Evolutionary conservation across 1,140 invertebrate species (phyloP).

Genomic region (Drosophila micromelanica): DNA sequence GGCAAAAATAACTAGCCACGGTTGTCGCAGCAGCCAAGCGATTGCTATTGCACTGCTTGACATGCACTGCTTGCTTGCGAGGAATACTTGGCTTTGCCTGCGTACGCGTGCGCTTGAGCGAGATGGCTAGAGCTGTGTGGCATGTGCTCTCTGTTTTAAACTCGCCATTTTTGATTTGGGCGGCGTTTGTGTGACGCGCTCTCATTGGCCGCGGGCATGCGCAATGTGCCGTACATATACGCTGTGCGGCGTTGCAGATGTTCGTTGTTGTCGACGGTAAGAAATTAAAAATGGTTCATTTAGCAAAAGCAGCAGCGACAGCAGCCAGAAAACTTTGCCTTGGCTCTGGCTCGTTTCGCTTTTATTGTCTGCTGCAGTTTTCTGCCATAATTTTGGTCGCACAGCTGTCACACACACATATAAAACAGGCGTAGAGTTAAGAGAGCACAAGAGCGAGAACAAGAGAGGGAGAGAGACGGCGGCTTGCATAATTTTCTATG

Average conservation of each 20-base stretch:
- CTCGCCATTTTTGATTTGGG: constrained; percentile 83
- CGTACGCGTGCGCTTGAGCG: constrained; percentile 37
- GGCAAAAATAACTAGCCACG: constrained; percentile 33
- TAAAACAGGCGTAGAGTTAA: constrained; percentile 13
- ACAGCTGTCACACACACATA: constrained; percentile 71
- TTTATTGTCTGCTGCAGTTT: constrained; percentile 71
- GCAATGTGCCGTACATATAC: constrained; percentile 36
- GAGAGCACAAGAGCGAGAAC: constrained; percentile 18
- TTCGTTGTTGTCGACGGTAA: constrained; percentile 68
- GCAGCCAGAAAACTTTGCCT: constrained; percentile 66
- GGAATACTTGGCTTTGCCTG: background rate
- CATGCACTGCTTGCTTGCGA: constrained; percentile 54
- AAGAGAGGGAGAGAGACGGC: constrained; percentile 29
- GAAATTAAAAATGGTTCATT: constrained; percentile 56
- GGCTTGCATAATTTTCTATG: constrained; percentile 80
- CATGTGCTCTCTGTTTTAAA: constrained; percentile 59
- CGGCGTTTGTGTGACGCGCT: constrained; percentile 69
- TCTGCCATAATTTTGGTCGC: constrained; percentile 79
- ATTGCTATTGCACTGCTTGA: constrained; percentile 9
- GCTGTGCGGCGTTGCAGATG: constrained; percentile 59
- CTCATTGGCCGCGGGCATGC: constrained; percentile 74
- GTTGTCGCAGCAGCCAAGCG: constrained; percentile 18
- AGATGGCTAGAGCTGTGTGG: constrained; percentile 24
- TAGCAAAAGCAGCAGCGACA: constrained; percentile 29
- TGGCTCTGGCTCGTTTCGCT: constrained; percentile 57